Conservation (phyloP, 2,797 vertebrate species). For the Sebastes matsubarae region DNA sequence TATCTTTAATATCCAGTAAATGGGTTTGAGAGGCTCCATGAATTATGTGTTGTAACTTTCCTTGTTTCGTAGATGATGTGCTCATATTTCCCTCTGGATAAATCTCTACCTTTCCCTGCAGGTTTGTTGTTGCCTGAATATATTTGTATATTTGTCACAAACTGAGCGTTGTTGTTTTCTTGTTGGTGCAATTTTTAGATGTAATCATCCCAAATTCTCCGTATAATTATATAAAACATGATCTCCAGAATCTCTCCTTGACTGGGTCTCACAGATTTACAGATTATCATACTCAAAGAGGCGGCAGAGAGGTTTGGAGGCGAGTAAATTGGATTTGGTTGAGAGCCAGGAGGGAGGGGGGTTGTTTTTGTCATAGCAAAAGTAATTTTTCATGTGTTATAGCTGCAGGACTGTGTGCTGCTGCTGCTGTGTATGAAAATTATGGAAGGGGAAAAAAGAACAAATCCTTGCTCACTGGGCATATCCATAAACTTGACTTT, state of each 20-base stretch:
- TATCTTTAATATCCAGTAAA: neutral
- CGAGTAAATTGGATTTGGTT: constrained; percentile 56
- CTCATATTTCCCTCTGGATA: neutral
- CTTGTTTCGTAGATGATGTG: neutral
- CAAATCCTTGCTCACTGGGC: constrained; percentile 17
- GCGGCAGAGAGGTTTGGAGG: constrained; percentile 14
- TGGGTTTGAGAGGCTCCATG: neutral
- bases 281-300: constrained; percentile 28
- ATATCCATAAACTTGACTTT: constrained; percentile 37
- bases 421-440: constrained; percentile 28
- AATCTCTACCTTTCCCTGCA: neutral
- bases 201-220: neutral
- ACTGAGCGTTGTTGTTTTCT: neutral
- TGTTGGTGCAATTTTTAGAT: neutral
- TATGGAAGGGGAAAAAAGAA: constrained; percentile 6
- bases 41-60: neutral
- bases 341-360: constrained; percentile 15
- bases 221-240: neutral
- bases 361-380: constrained; percentile 38
- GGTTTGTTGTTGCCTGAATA: neutral
- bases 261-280: constrained; percentile 11
- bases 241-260: neutral
- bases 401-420: constrained; percentile 32
- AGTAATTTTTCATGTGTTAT: constrained; percentile 37
- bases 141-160: constrained; percentile 6